Percentiles rank a stretch among this genome's conserved stretches.
Conservation (phyloP, 2,797 vertebrate species). For the Sciurus carolinensis region DNA sequence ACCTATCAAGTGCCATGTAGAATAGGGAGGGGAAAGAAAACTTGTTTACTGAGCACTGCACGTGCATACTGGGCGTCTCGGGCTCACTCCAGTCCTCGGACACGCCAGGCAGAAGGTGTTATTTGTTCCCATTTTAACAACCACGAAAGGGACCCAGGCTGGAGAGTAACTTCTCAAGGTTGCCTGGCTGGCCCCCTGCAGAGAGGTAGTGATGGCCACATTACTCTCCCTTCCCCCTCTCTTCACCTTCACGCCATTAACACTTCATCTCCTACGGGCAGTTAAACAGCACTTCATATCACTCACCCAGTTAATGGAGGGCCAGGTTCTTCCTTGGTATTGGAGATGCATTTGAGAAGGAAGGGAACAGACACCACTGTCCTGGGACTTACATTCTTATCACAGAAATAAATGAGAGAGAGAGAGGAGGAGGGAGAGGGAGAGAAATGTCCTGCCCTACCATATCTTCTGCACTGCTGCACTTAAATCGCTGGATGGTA, state of each 20-base stretch:
- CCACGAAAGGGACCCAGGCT: not conserved
- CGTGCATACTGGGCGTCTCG: no score
- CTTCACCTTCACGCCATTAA: not conserved
- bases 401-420: not conserved
- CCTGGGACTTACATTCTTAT: not conserved
- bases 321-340: not conserved
- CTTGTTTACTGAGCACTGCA: not conserved
- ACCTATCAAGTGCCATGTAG: not conserved
- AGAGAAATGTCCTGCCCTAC: not conserved
- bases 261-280: not conserved
- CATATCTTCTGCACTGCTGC: not conserved
- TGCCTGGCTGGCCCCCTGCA: not conserved
- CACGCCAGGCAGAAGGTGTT: not conserved
- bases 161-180: not conserved
- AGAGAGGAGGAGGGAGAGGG: no score
- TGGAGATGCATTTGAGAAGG: not conserved
- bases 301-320: not conserved
- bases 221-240: not conserved
- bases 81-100: accelerated
- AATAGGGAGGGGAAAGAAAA: not conserved
- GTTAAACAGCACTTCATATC: not conserved
- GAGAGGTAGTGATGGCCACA: not conserved
- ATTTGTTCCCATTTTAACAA: not conserved
- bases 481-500: not conserved
- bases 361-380: not conserved